phyloP scores from a whole-genome alignment of 1,140 invertebrate genomes.

The Paraescarpia echinospica region DNA sequence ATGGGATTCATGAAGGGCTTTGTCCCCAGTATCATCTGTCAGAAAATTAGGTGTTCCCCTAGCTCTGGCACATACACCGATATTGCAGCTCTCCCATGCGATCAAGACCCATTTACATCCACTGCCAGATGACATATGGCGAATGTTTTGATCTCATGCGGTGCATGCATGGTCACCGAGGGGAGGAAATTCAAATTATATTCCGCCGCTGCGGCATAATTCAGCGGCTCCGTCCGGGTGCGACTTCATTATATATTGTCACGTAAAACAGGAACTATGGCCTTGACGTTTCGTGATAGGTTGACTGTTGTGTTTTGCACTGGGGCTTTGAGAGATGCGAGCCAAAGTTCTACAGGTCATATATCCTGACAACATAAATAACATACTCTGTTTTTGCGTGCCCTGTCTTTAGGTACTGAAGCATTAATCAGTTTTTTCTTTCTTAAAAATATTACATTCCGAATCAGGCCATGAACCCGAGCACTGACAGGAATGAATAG shows the following conservation, averaged over 20 bases:
- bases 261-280: background rate
- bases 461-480: background rate
- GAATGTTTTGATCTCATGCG: background rate
- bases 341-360: too few relatives aligned
- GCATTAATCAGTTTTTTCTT: background rate
- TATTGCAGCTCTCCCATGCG: background rate
- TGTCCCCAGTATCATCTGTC: background rate
- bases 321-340: background rate
- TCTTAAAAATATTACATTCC: background rate
- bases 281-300: background rate
- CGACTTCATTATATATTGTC: background rate
- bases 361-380: too few relatives aligned
- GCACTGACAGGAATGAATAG: background rate
- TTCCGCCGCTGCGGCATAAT: background rate
- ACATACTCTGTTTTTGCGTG: too few relatives aligned
- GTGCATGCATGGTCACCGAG: background rate
- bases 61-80: background rate
- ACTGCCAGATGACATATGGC: background rate
- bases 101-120: background rate
- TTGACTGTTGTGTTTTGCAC: background rate
- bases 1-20: background rate
- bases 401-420: background rate
- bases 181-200: background rate
- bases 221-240: too few relatives aligned
- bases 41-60: background rate